These are phyloP conservation scores for Timema podura DNA, from an alignment of 2,888 invertebrate species.

Conservation along the genomic window DNA sequence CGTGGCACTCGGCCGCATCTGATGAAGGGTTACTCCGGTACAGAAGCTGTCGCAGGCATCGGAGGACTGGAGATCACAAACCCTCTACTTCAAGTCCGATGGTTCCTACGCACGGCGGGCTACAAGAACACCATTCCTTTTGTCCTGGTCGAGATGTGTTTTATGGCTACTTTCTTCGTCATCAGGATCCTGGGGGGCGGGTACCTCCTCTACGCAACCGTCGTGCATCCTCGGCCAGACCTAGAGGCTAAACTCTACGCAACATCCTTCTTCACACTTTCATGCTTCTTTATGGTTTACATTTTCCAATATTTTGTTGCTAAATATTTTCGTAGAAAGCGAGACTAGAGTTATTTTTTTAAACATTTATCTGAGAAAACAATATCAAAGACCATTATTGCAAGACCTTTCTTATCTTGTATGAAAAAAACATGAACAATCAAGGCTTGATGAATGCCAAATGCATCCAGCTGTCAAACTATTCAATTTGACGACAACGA, in stretches of 20 bases:
- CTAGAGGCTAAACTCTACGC: conserved; percentile 33
- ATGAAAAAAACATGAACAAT: too few species aligned
- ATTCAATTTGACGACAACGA: too few species aligned
- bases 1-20: conserved; percentile 51
- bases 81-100: conserved; percentile 57
- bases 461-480: too few species aligned
- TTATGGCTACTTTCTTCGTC: conserved; percentile 49
- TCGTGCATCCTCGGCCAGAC: conserved; percentile 47
- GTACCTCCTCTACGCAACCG: conserved; percentile 46
- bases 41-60: conserved; percentile 42
- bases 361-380: too few species aligned
- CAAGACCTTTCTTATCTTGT: too few species aligned
- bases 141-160: conserved; percentile 49
- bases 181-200: conserved; percentile 54
- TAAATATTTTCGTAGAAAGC: conserved; percentile 40
- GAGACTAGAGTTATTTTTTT: too few species aligned
- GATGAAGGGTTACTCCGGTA: conserved; percentile 43
- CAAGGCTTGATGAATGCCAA: too few species aligned
- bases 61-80: conserved; percentile 59
- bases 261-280: conserved; percentile 46
- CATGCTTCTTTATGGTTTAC: conserved; percentile 48
- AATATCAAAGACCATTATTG: too few species aligned
- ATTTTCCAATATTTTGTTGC: conserved; percentile 46
- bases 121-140: conserved; percentile 48
- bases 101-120: conserved; percentile 56